phyloP scores from a whole-genome alignment of 2,888 invertebrate genomes.

The Pecten maximus region DNA sequence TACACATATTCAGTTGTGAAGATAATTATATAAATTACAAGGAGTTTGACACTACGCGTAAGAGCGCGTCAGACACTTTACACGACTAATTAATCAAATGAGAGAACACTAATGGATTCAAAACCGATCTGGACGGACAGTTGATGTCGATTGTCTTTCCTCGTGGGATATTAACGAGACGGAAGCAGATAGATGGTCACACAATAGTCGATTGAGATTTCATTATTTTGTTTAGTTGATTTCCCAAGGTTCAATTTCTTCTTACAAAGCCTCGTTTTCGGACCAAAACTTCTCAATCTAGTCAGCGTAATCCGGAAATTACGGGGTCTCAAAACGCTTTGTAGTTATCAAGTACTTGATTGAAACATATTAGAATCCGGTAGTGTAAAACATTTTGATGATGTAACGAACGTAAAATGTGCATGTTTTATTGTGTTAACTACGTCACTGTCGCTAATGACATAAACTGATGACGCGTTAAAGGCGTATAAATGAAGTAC shows the following conservation, averaged over 20 bases:
- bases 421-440: too few relatives aligned
- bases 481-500: too few relatives aligned
- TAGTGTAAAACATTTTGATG: neutral
- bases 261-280: neutral
- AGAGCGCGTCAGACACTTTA: neutral
- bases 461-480: too few relatives aligned
- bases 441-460: too few relatives aligned
- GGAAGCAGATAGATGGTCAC: neutral
- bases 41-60: neutral
- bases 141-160: neutral
- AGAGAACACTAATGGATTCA: neutral
- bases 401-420: too few relatives aligned
- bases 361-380: neutral
- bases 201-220: neutral
- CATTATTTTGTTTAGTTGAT: neutral
- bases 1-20: neutral
- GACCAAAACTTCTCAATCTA: neutral
- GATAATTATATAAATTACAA: neutral
- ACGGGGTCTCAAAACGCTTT: neutral
- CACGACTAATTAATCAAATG: neutral
- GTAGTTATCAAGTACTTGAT: neutral
- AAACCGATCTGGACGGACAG: neutral
- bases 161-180: neutral
- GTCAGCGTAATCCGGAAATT: slow-evolving; percentile 12
- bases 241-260: neutral